Evolutionary conservation across 2,888 invertebrate genomes (phyloP), one percentile per base, ranked within the genome.

Genomic region (Lucinisca nassula): DNA sequence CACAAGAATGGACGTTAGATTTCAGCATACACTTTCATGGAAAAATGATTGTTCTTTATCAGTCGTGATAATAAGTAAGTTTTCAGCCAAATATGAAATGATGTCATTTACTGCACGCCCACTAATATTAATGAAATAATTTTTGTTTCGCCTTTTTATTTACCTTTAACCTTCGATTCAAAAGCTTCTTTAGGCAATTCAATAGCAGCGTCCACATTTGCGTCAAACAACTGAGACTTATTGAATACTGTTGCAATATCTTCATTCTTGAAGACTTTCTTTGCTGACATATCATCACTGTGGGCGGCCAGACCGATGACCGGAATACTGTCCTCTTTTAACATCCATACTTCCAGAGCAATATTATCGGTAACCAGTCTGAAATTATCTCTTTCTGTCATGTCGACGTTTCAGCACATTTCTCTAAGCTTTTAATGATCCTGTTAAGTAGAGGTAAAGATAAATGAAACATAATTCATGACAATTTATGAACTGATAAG

Each of bases 301-400:
- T 79, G 90, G n/a, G 93, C 94, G 3, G 93, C 94, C 30, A 95
- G 85, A 12, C 95, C 95, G 24, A 95, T 93, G 0, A 95, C 92
- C 0, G 93, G 92, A 21, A 78, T 84, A 14, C 72, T 84, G 1
- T 81, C 67, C 27, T 85, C 79, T n/a, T 92, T 84, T 17, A 94
- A 83, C 45, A 93, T 85, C 93, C 93, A 95, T 10, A 95, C 88
- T 74, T 94, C 93, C 75, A 95, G 89, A 30, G 92, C 95, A 35
- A 94, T 91, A 75, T 95, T 94, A 17, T 93, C 92, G 14, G 92
- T 90, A 8, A 93, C 93, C 35, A 92, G 82, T 27, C 93, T 91
- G 51, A 93, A 82, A 38, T 90, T 84, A 10, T 89, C 81, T 17
- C 88, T 72, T 0, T 80, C 83, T 0, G 84, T 91, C 74, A 95